These are phyloP conservation scores for Uloborus diversus DNA, from an alignment of 1,140 invertebrate genomes.

Conservation along the genomic window DNA sequence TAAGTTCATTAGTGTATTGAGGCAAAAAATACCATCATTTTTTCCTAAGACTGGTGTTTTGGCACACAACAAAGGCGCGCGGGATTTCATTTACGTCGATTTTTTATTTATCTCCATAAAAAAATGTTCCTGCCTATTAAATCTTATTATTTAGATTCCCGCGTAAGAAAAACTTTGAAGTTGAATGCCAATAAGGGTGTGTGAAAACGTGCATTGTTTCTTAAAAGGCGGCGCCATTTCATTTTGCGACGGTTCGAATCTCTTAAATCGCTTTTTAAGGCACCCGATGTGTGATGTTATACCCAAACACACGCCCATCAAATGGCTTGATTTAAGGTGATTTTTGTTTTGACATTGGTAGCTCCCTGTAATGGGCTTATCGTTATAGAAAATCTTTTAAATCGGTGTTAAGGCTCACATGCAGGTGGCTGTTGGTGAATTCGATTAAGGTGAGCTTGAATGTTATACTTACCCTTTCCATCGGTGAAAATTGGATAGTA, in stretches of 20 bases:
- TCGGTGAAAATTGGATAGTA: not conserved
- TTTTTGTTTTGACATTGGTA: not conserved
- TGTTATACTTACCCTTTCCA: not conserved
- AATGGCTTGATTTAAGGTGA: slow-evolving; percentile 25
- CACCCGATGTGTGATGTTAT: slow-evolving; percentile 3
- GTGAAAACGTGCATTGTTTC: not conserved
- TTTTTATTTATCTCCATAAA: not conserved
- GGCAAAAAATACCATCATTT: no score
- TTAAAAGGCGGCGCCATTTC: not conserved
- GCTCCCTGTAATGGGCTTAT: not conserved
- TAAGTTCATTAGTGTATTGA: no score
- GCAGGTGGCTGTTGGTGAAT: slow-evolving; percentile 5
- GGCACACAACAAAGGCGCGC: not conserved
- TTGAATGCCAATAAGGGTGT: slow-evolving; percentile 16
- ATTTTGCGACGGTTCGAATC: slow-evolving; percentile 5
- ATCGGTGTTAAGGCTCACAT: slow-evolving; percentile 5
- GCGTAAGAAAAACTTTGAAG: not conserved
- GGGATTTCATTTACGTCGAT: not conserved
- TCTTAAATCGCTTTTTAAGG: slow-evolving; percentile 35
- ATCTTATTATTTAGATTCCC: slow-evolving; percentile 22
- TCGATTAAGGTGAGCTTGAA: not conserved
- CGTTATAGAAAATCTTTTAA: slow-evolving; percentile 29
- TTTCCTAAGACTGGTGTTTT: not conserved
- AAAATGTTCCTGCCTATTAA: not conserved
- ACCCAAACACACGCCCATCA: slow-evolving; percentile 2